Conservation (phyloP, 64 coral and sea anemone genomes). For the Hydrozoanthus tunicans region DNA sequence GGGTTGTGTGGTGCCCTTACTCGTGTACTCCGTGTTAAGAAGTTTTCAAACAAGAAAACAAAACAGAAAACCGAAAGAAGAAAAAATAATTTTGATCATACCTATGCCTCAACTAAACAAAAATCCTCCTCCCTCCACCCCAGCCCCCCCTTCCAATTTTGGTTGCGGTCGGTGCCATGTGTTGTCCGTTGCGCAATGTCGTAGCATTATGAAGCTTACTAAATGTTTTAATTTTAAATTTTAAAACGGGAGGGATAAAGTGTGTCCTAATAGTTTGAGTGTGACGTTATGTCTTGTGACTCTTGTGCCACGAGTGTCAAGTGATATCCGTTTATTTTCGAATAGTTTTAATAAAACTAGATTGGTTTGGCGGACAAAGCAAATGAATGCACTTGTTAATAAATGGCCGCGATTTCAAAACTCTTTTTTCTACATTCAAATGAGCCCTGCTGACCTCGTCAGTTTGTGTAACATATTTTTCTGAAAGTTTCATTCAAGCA, state of each 20-base stretch:
- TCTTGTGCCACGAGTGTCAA: no score
- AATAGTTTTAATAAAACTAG: not conserved
- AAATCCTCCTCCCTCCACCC: not conserved
- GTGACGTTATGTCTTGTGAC: not conserved
- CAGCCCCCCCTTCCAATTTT: not conserved
- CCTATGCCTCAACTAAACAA: not conserved
- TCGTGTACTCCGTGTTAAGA: not conserved
- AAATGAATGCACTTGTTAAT: no score
- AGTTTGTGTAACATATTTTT: no score
- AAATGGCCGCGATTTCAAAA: no score
- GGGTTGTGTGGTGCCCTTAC: not conserved
- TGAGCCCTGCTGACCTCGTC: no score
- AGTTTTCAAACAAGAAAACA: not conserved
- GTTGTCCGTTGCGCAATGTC: not conserved
- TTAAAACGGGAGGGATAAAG: not conserved
- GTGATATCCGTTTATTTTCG: not conserved
- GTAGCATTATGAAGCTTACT: not conserved
- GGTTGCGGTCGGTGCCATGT: not conserved
- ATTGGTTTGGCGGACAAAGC: not conserved
- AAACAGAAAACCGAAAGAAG: not conserved
- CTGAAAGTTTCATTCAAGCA: no score
- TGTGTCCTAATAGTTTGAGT: not conserved
- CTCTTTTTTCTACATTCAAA: no score
- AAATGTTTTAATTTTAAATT: not conserved
- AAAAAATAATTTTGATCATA: not conserved